Evolutionary conservation across 2,888 invertebrate species (phyloP).

Genomic region (Eucriotettix oculatus): DNA sequence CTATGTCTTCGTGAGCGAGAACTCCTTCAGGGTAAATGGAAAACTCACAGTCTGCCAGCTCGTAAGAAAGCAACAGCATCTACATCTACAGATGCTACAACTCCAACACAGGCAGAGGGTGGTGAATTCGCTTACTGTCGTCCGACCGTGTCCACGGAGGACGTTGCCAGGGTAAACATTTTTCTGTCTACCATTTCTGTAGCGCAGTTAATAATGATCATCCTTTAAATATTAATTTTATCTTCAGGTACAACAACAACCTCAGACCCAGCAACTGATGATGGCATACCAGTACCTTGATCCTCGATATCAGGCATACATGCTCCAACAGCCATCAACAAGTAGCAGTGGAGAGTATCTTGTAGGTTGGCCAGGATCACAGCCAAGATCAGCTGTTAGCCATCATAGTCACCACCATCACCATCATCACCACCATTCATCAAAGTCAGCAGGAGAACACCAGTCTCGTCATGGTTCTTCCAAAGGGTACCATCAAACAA

Average conservation of each 20-base stretch:
- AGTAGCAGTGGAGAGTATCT: conserved; percentile 53
- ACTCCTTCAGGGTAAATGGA: conserved; percentile 72
- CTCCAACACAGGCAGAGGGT: conserved; percentile 17
- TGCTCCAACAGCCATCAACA: conserved; percentile 45
- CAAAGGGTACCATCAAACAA: conserved; percentile 26
- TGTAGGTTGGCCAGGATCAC: conserved; percentile 46
- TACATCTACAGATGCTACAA: conserved; percentile 25
- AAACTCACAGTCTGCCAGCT: conserved; percentile 75
- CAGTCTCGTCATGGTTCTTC: conserved; percentile 5
- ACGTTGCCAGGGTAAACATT: conserved; percentile 27
- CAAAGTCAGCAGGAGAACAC: conserved; percentile 25
- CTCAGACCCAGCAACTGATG: conserved; percentile 30
- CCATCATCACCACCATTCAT: neutral
- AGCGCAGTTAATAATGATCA: neutral
- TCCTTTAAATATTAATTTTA: neutral
- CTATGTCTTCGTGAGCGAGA: conserved; percentile 67
- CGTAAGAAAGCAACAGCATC: conserved; percentile 58
- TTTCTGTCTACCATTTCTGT: neutral
- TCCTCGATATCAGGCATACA: conserved; percentile 49
- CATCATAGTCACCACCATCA: neutral
- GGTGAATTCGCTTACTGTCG: conserved; percentile 41
- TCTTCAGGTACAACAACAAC: conserved; percentile 23
- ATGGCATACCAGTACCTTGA: conserved; percentile 54
- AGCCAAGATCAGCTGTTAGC: neutral
- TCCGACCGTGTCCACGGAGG: conserved; percentile 68